A percentile compares a stretch with the other conserved stretches of the same genome.
These are phyloP conservation scores for Chelonia mydas DNA, from an alignment of 2,797 vertebrate genomes.

Conservation along the genomic window DNA sequence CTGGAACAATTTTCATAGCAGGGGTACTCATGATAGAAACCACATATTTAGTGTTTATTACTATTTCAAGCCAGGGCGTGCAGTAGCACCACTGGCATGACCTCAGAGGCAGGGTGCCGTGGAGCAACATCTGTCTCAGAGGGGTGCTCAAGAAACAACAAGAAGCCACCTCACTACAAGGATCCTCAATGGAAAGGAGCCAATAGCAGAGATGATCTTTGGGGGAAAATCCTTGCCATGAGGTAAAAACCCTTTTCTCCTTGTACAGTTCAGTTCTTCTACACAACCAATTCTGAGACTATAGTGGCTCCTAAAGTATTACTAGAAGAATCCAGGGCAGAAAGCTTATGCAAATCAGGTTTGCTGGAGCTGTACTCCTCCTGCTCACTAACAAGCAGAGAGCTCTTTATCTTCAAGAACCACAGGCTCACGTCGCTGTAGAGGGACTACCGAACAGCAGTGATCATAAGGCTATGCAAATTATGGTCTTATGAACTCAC, in stretches of 20 bases:
- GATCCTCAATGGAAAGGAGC: neutral
- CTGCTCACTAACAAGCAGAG: rapidly evolving
- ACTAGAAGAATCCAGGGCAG: neutral
- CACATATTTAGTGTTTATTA: too few relatives aligned
- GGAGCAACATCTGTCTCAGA: neutral
- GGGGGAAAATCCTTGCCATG: neutral
- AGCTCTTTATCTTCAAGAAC: neutral
- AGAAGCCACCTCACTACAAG: neutral
- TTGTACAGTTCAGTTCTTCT: neutral
- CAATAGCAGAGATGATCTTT: neutral
- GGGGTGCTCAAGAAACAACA: neutral
- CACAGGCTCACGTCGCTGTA: neutral
- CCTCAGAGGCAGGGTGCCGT: neutral
- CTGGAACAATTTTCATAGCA: too few relatives aligned
- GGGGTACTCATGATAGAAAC: too few relatives aligned
- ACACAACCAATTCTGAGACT: neutral
- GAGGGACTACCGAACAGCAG: neutral
- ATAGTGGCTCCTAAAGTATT: neutral
- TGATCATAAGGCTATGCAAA: neutral
- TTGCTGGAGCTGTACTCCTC: neutral
- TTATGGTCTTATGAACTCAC: neutral
- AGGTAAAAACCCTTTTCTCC: neutral
- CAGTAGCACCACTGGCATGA: too few relatives aligned
- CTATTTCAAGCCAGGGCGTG: too few relatives aligned
- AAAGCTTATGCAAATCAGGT: neutral